phyloP scores from a whole-genome alignment of 2,113 vertebrate genomes.

The Arothron firmamentum region DNA sequence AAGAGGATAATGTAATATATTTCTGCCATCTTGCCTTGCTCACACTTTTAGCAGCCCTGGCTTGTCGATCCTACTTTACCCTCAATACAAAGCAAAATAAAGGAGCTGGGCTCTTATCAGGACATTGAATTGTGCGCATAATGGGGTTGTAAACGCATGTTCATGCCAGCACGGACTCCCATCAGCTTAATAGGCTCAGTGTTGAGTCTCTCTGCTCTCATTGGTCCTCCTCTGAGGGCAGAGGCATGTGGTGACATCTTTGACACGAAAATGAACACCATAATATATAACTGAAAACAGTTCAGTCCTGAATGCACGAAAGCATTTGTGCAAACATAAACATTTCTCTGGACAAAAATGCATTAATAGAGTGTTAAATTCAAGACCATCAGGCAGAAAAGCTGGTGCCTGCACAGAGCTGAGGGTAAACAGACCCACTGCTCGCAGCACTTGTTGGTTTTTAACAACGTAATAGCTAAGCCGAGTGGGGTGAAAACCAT shows the following conservation, averaged over 20 bases:
- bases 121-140: conserved; percentile 55
- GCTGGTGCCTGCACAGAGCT: conserved; percentile 22
- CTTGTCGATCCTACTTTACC: conserved; percentile 16
- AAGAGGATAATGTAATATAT: too few relatives aligned
- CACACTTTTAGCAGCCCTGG: conserved; percentile 25
- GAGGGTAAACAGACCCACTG: conserved; percentile 30
- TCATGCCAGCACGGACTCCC: conserved; percentile 51
- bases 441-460: conserved; percentile 34
- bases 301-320: background rate
- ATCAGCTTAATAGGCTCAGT: conserved; percentile 64
- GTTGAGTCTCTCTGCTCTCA: conserved; percentile 44
- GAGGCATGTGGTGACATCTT: conserved; percentile 14
- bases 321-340: background rate
- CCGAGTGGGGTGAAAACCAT: conserved; percentile 38
- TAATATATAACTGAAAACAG: conserved; percentile 14
- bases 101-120: conserved; percentile 53
- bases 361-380: conserved; percentile 3
- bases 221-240: conserved; percentile 40
- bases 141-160: conserved; percentile 69
- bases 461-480: conserved; percentile 39
- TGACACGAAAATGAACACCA: too few relatives aligned
- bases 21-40: conserved; percentile 5
- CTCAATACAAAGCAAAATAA: conserved; percentile 56
- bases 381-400: conserved; percentile 6
- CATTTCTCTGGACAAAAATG: conserved; percentile 12